Base-by-base conservation (phyloP, 2,888 invertebrate species). In the Limenitis camilla region DNA sequence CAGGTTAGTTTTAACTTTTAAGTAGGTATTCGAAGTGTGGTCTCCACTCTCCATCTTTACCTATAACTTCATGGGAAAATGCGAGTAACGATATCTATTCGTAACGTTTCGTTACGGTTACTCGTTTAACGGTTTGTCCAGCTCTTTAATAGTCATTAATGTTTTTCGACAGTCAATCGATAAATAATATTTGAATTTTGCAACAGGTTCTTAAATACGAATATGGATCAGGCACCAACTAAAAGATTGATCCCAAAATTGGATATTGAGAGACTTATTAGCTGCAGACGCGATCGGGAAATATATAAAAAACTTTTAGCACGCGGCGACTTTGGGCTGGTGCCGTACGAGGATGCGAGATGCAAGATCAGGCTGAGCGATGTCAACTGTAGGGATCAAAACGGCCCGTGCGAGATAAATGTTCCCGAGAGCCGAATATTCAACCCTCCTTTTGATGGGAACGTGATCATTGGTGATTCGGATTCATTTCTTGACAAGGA, bases 401-500 rank as follows among this genome's bases (percentile, higher is more conserved):
- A 59, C 7, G 81, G 77, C 10, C 57, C 62, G 0, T 71, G 73
- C 51, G 71, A 72, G 3, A 77, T 81, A n/a, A 81, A 81, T 19
- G 29, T 45, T 19, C 49, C 72, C 4, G 71, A 74, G 5, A 81
- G 82, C 60, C 66, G 69, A 28, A 66, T 85, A 49, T 80, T 88
- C 43, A 75, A 74, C 42, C 61, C 66, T 7, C 61, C 69, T 6
- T 87, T 88, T 52, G 74, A 82, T 43, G 89, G 88, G 0, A 78
- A 77, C 11, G 73, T 90, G 7, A 62, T 81, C 8, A 87, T 90
- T 11, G 90, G 90, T 0, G 83, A 89, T 55, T 74, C 72, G 1
- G 82, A 85, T 55, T 76, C 70, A 28, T 85, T 78, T 57, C 67
- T 90, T 28, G 90, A 90, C 56, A 80, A 76, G 59, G 87, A 88